These are phyloP conservation scores for Sarcophaga rosellei DNA, from an alignment of 2,888 invertebrate species.

Conservation along the genomic window DNA sequence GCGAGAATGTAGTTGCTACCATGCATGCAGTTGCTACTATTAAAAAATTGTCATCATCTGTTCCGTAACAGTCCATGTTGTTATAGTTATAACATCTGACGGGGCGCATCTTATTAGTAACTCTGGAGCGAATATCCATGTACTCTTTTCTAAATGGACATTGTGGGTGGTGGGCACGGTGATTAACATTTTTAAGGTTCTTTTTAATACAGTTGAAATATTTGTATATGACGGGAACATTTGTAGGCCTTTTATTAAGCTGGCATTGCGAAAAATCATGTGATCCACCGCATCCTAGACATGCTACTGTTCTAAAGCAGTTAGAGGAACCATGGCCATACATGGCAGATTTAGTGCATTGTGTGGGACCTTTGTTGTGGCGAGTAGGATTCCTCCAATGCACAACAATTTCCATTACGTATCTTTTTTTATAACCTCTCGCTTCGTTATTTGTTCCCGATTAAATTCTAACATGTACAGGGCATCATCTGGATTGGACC, in stretches of 20 bases:
- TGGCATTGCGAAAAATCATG: background rate
- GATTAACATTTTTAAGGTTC: background rate
- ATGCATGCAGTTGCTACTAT: background rate
- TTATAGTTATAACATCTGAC: background rate
- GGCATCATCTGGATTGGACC: background rate
- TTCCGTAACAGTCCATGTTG: background rate
- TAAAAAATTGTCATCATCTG: background rate
- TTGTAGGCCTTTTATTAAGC: background rate
- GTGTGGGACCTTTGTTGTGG: background rate
- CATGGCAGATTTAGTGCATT: conserved; percentile 1
- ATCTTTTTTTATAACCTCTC: background rate
- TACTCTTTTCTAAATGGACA: background rate
- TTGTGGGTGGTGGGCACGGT: background rate
- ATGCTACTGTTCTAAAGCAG: background rate
- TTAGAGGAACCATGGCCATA: background rate
- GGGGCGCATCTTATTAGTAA: background rate
- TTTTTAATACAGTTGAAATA: background rate
- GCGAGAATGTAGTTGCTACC: background rate
- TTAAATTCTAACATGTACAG: conserved; percentile 14
- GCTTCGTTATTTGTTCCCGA: background rate
- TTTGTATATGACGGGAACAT: background rate
- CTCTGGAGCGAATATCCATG: conserved; percentile 4
- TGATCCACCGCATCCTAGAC: background rate
- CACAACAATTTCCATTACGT: background rate
- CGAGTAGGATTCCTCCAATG: conserved; percentile 7